Evolutionary conservation across 1,140 invertebrate species (phyloP).

Genomic region (Campoletis sonorensis): DNA sequence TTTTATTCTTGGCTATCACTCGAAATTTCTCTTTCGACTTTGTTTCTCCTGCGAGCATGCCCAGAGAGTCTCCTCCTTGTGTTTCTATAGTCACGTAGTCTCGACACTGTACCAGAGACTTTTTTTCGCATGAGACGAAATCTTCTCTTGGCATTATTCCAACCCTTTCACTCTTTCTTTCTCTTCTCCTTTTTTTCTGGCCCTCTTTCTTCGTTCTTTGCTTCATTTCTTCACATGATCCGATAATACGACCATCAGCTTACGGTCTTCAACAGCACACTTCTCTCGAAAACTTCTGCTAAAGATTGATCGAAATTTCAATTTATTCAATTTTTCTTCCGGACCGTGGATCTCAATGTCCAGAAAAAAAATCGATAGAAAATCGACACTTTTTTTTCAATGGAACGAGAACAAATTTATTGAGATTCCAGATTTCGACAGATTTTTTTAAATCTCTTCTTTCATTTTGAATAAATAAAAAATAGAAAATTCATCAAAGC

Average conservation of each 20-base stretch:
- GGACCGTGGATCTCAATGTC: constrained; percentile 5
- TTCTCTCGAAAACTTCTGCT: neutral
- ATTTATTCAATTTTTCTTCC: neutral
- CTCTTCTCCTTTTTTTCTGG: neutral
- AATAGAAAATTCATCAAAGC: too few relatives aligned
- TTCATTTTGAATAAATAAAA: too few relatives aligned
- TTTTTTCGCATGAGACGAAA: neutral
- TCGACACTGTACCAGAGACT: constrained; percentile 8
- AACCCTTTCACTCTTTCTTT: neutral
- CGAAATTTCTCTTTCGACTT: constrained; percentile 34
- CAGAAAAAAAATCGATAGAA: neutral
- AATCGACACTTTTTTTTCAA: neutral
- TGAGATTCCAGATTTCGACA: too few relatives aligned
- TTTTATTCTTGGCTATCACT: neutral
- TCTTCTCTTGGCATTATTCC: constrained; percentile 8
- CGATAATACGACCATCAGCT: constrained; percentile 29
- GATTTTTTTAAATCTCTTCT: too few relatives aligned
- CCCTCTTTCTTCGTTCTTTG: constrained; percentile 13
- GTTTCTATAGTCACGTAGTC: constrained; percentile 22
- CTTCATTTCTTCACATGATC: constrained; percentile 22
- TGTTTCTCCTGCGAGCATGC: neutral
- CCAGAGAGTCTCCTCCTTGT: neutral
- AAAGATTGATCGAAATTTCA: neutral
- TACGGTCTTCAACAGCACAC: constrained; percentile 10
- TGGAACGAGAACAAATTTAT: too few relatives aligned